These are phyloP conservation scores for Escarpia spicata DNA, from an alignment of 2,888 invertebrate species.

Conservation along the genomic window DNA sequence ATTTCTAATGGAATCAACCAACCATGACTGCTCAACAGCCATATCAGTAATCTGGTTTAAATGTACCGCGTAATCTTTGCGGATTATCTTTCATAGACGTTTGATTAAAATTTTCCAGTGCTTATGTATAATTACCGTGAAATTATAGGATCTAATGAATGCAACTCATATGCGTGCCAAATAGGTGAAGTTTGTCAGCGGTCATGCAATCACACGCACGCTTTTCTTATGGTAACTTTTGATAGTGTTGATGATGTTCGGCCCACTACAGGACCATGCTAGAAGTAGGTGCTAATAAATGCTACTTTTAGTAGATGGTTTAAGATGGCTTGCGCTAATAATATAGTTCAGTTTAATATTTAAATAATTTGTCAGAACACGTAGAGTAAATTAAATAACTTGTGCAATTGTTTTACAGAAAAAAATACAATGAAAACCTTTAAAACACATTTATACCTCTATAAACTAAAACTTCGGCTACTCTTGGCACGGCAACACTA, in stretches of 20 bases:
- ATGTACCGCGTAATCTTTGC: background rate
- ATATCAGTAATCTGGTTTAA: background rate
- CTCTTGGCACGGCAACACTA: too few species aligned
- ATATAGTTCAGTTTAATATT: too few species aligned
- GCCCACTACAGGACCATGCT: too few species aligned
- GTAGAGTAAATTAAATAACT: too few species aligned
- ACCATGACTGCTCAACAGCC: conserved; percentile 1
- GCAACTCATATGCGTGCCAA: background rate
- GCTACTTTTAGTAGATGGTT: background rate
- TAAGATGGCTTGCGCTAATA: background rate
- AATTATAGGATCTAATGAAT: background rate
- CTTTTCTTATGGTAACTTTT: background rate
- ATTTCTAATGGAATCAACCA: background rate
- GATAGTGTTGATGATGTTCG: background rate
- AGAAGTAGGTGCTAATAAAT: too few species aligned
- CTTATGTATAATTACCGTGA: background rate
- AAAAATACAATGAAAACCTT: too few species aligned
- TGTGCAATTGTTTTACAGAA: too few species aligned
- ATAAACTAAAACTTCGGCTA: too few species aligned
- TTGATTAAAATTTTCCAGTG: background rate
- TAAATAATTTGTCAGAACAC: too few species aligned
- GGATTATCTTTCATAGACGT: background rate
- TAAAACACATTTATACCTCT: too few species aligned
- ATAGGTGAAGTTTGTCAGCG: background rate
- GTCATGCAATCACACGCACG: background rate